A percentile compares a stretch with the other conserved stretches of the same genome.
These are phyloP conservation scores for Eutrigla gurnardus DNA, from an alignment of 2,797 vertebrate genomes.

Conservation along the genomic window DNA sequence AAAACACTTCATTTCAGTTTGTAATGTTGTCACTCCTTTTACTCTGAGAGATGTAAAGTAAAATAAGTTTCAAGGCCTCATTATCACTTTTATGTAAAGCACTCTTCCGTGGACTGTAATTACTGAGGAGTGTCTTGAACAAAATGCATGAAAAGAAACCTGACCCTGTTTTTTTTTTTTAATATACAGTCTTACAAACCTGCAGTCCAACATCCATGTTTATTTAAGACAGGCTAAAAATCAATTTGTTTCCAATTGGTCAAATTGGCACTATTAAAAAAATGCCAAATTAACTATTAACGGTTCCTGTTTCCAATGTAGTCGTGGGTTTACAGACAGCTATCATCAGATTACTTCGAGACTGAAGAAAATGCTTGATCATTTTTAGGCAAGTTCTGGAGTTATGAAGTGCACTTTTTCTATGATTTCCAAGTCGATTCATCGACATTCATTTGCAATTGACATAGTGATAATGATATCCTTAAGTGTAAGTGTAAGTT, in stretches of 20 bases:
- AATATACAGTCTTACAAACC: conserved; percentile 36
- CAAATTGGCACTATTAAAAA: too few relatives aligned
- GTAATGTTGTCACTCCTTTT: background rate
- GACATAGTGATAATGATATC: too few relatives aligned
- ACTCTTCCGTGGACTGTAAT: conserved; percentile 2
- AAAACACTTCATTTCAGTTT: conserved; percentile 25
- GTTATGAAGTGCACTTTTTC: too few relatives aligned
- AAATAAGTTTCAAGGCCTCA: conserved; percentile 52
- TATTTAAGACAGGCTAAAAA: background rate
- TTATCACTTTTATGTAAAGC: conserved; percentile 24
- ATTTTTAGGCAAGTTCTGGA: too few relatives aligned
- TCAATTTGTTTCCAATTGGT: too few relatives aligned
- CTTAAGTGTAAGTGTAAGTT: too few relatives aligned
- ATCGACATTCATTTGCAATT: too few relatives aligned
- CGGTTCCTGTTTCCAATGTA: too few relatives aligned
- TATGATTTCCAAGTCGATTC: too few relatives aligned
- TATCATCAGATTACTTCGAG: background rate
- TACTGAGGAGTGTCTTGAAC: conserved; percentile 22
- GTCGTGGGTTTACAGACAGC: background rate
- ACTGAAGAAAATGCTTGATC: too few relatives aligned
- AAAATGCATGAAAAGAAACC: conserved; percentile 11
- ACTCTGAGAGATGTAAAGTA: conserved; percentile 4
- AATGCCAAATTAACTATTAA: background rate
- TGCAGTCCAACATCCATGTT: background rate
- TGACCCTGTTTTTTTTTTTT: background rate